Base-by-base conservation (phyloP, 2,797 vertebrate species). In the Notolabrus celidotus region DNA sequence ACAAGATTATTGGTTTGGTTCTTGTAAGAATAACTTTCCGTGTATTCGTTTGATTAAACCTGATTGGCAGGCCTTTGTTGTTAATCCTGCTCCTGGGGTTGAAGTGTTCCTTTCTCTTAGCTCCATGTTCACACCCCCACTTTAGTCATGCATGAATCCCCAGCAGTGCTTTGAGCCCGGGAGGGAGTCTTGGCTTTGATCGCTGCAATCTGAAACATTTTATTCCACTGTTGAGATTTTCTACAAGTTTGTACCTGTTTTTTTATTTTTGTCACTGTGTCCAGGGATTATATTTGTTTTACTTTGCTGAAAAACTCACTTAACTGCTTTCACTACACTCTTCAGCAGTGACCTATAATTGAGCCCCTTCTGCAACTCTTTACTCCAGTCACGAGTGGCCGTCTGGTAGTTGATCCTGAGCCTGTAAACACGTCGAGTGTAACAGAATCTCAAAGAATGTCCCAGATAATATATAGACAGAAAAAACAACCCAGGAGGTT, bases 21-120 rank as follows among this genome's bases (percentile, higher is more conserved):
- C 67, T 64, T 76, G 69, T 86, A 75, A 3, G 33, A 81, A 75
- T 85, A 82, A 74, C 50, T 83, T 65, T 15, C 56, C 50, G 51
- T 70, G 77, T 72, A 57, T 82, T 84, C 78, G 68, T 87, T 77
- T 70, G 77, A 88, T 87, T 87, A 82, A 86, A 85, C 53, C 67
- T 86, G 83, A 90, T 82, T 86, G 86, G 54, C 90, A 89, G 80
- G 33, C 63, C 76, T 87, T 86, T 87, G 76, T 85, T 87, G 85
- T 86, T 90, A 85, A 90, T 90, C 79, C 79, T 69, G 63, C 58
- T 85, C 50, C 49, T 36, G 20, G 67, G 71, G 42, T 75, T 72
- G 63, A 83, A 82, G 62, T 80, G 66, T 74, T 80, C 51, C 16
- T 80, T 78, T 85, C 41, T 67, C 74, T 51, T 53, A 71, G 45